Evolutionary conservation across 2,888 invertebrate genomes (phyloP).

Genomic region (Lathronympha strigana): DNA sequence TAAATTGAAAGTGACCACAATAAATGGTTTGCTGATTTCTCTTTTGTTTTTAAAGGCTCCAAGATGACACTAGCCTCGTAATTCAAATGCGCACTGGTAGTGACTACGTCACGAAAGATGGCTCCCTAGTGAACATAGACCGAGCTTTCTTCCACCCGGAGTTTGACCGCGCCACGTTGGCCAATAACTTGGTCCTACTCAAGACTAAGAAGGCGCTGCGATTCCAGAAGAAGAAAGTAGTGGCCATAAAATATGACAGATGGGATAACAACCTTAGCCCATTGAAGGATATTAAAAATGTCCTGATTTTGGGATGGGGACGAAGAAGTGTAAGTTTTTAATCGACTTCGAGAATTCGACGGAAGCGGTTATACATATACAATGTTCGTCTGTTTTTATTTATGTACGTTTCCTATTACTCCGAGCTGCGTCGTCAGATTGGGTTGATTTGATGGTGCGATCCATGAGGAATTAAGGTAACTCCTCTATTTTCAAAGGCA

Average conservation of each 20-base stretch:
- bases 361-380: too few relatives aligned
- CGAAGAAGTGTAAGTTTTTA: slow-evolving; percentile 48
- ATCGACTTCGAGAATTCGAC: too few relatives aligned
- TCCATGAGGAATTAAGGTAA: too few relatives aligned
- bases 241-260: slow-evolving; percentile 52
- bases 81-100: slow-evolving; percentile 55
- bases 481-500: too few relatives aligned
- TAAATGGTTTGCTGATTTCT: too few relatives aligned
- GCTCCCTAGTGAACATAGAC: slow-evolving; percentile 49
- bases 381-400: too few relatives aligned
- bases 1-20: too few relatives aligned
- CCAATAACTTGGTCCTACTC: slow-evolving; percentile 57
- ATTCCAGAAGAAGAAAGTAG: slow-evolving; percentile 48
- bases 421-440: too few relatives aligned
- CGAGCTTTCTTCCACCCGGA: slow-evolving; percentile 54
- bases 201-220: slow-evolving; percentile 44
- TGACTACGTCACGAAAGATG: slow-evolving; percentile 48
- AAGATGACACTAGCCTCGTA: neutral
- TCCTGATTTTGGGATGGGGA: slow-evolving; percentile 62
- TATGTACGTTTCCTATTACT: too few relatives aligned
- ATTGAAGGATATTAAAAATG: slow-evolving; percentile 28
- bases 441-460: too few relatives aligned
- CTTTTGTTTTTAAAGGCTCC: neutral
- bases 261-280: slow-evolving; percentile 12
- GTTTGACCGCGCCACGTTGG: slow-evolving; percentile 50